Evolutionary conservation across 2,797 vertebrate genomes (phyloP), one percentile per base, ranked within the genome.

Genomic region (Sebastiscus tertius): DNA sequence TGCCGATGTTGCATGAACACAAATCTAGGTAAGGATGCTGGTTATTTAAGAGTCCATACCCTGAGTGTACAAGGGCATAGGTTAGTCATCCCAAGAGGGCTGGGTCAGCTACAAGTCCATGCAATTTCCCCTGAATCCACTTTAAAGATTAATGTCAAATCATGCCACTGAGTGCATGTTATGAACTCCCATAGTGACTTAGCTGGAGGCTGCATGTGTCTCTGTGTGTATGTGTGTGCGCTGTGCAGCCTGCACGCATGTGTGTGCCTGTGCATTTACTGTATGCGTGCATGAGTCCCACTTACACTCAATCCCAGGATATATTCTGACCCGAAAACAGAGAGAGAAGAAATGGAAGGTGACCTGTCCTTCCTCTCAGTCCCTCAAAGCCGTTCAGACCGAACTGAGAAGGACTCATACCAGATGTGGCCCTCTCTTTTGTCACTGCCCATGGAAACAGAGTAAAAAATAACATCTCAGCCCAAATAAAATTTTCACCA

Each of bases 81-180:
- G 80, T 87, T 74, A 65, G 62, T 52, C 70, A 72, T 86, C 84
- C 79, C 86, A 27, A 10, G 68, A 75, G 85, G 67, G 58, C 76
- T 62, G 52, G 83, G 87, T 90, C 88, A 90, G 80, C 85, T 74
- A 67, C 58, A 72, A 77, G 78, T 71, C 81, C 49, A 52, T 46
- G 69, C 80, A 83, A 81, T 93, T 90, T 89, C 60, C 72, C 55
- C 68, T 56, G 81, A 86, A 91, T 88, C 81, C 80, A 87, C 78
- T 91, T 91, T 85, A 91, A 93, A 91, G 87, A 92, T 93, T 90
- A 84, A 92, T 92, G 87, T 90, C 81, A 90, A 92, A 92, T 87
- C 81, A 89, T 62, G 72, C 60, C 73, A 79, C 73, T 73, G 34
- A 59, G 77, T 77, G 79, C 83, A 88, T 77, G 76, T 74, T 79